Conservation (phyloP, 2,888 invertebrate species). For the Pristionchus fissidentatus region DNA sequence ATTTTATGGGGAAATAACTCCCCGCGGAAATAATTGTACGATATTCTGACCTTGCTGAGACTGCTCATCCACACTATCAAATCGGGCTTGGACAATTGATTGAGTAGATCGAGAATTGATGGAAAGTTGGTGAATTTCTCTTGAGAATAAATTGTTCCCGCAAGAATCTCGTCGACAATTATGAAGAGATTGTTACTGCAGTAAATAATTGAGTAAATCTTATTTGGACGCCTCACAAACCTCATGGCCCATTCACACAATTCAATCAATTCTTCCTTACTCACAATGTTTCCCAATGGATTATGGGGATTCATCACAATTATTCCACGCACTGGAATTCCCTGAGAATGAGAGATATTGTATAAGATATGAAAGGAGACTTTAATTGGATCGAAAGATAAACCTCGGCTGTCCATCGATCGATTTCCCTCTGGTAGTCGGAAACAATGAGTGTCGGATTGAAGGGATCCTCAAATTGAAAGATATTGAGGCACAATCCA, state of each 20-base stretch:
- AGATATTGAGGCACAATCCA: no score
- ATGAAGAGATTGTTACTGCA: not conserved
- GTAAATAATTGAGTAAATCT: not conserved
- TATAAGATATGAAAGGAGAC: no score
- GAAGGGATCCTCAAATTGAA: not conserved
- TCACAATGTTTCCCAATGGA: not conserved
- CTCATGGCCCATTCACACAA: constrained; percentile 23
- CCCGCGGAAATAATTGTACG: no score
- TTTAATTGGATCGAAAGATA: not conserved
- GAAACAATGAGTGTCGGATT: not conserved
- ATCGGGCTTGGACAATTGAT: not conserved
- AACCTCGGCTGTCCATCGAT: not conserved
- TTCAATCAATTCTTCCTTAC: not conserved
- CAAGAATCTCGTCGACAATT: not conserved
- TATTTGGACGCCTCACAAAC: not conserved
- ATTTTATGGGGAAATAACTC: no score
- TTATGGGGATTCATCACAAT: constrained; percentile 9
- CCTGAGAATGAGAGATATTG: not conserved
- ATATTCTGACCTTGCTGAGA: constrained; percentile 30
- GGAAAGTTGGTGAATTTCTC: not conserved
- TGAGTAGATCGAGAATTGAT: not conserved
- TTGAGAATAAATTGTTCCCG: not conserved
- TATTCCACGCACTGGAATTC: not conserved
- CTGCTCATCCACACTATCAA: constrained; percentile 12
- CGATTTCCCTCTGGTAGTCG: not conserved